These are phyloP conservation scores for Tetanocera ferruginea DNA, from an alignment of 2,888 invertebrate genomes.

Conservation along the genomic window DNA sequence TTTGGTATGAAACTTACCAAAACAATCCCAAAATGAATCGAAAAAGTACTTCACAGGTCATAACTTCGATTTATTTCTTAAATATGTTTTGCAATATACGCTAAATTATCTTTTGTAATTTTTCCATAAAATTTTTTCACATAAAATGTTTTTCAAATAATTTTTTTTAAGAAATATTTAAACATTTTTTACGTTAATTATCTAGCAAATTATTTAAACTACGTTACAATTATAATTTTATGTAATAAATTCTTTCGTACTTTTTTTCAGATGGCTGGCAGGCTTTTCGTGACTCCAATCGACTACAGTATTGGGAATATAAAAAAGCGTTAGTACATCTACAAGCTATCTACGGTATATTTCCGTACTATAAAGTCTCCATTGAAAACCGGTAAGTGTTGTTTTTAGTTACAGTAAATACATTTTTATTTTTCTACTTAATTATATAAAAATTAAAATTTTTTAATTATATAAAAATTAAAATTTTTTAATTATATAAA, in stretches of 20 bases:
- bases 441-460: not conserved
- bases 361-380: slow-evolving; percentile 66
- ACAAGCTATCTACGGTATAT: slow-evolving; percentile 65
- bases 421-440: not conserved
- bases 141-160: not conserved
- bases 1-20: no score
- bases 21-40: no score
- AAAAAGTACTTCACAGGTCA: no score
- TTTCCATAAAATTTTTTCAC: no score
- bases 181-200: not conserved
- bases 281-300: slow-evolving; percentile 60
- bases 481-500: not conserved
- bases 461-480: not conserved
- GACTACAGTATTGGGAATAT: slow-evolving; percentile 64
- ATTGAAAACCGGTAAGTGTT: slow-evolving; percentile 62
- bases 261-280: slow-evolving; percentile 65
- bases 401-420: not conserved
- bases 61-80: no score
- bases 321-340: slow-evolving; percentile 62
- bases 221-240: no score
- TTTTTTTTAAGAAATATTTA: not conserved
- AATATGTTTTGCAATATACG: no score
- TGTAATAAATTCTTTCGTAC: not conserved
- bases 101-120: no score
- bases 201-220: no score